Evolutionary conservation across 2,113 vertebrate species (phyloP), one percentile per base, ranked within the genome.

Genomic region (Siniperca chuatsi): DNA sequence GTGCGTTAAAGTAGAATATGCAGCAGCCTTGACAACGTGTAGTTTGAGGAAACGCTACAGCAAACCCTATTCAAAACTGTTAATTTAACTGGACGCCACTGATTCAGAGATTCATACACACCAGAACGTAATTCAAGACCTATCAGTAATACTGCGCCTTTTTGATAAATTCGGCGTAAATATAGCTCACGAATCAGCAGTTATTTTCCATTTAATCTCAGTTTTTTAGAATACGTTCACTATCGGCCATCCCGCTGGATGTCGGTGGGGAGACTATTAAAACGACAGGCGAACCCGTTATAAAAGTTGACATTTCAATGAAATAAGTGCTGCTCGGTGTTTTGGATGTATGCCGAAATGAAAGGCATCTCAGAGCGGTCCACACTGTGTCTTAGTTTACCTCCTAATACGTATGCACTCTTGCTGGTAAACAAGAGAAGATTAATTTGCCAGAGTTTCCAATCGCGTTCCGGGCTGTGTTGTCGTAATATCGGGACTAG

Each of bases 1-100:
- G 85, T 61, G 90, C 91, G 85, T 83, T 76, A 1, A 78, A 89
- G 73, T 66, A 70, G 69, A 61, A 46, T 18, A 50, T 73, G 86
- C 90, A 58, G 92, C 77, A 84, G 65, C 77, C 10, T 10, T 1
- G 48, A 4, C 48, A 58, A 42, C 74, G 85, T 75, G 73, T 77
- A 8, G 46, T 23, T n/a, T 50, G 46, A 66, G 72, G 4, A 58
- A 44, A 15, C 75, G 50, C 82, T 12, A 10, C n/a, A 37, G 40
- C 64, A 12, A 77, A 76, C 83, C 81, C 79, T 7, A 37, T 79
- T 65, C 66, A 48, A 13, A 88, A 79, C 15, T 2, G 18, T 0
- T 0, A 0, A 44, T 89, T 91, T 79, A 57, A 25, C 0, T 0
- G 0, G 1, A 4, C 29, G 16, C 0, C 0, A 0, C 23, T 0